A percentile compares a stretch with the other conserved stretches of the same genome.
phyloP scores from a whole-genome alignment of 2,113 vertebrate genomes.

The Ctenomys sociabilis region DNA sequence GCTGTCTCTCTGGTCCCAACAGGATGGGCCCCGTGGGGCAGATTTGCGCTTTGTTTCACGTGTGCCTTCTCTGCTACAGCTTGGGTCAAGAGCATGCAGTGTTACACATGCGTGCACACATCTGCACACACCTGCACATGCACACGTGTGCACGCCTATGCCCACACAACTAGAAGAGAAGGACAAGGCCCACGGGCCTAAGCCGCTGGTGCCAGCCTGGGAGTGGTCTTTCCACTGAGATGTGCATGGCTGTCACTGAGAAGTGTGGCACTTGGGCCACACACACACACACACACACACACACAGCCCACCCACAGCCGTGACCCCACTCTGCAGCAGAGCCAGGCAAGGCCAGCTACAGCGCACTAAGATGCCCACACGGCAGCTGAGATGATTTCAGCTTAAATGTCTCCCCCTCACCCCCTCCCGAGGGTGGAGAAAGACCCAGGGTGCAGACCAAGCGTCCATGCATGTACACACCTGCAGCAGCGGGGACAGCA shows the following conservation, averaged over 20 bases:
- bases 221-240: background rate
- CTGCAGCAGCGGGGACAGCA: background rate
- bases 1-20: background rate
- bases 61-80: background rate
- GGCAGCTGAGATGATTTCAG: background rate
- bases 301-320: too few relatives aligned
- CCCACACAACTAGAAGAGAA: background rate
- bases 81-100: background rate
- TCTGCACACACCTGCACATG: background rate
- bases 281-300: background rate
- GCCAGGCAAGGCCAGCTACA: too few relatives aligned
- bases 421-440: background rate
- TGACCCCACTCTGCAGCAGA: fast-evolving
- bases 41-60: background rate
- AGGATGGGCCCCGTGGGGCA: fast-evolving
- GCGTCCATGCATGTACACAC: too few relatives aligned
- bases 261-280: background rate
- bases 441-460: background rate
- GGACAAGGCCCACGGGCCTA: fast-evolving
- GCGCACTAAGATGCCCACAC: fast-evolving
- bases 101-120: fast-evolving
- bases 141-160: background rate
- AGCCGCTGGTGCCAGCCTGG: background rate
- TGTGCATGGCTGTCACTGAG: fast-evolving
- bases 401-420: background rate